Percentiles rank a stretch among this genome's conserved stretches.
phyloP scores from a whole-genome alignment of 2,113 vertebrate species.

The Phalacrocorax carbo region DNA sequence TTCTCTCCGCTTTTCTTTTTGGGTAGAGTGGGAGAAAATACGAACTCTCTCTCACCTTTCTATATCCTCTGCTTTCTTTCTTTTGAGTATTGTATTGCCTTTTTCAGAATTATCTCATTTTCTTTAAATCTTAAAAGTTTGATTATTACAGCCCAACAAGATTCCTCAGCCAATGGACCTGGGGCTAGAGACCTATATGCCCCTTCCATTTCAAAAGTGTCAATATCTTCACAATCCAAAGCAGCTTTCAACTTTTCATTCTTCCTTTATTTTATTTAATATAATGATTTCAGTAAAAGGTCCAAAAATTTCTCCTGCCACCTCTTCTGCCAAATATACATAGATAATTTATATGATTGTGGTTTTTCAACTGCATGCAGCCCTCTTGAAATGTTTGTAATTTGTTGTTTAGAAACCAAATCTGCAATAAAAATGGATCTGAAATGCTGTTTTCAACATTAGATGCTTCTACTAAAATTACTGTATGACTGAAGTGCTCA shows the following conservation, averaged over 20 bases:
- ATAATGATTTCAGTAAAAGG: not conserved
- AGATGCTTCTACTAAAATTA: not conserved
- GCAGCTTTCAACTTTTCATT: slow-evolving; percentile 51
- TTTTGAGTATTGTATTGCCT: slow-evolving; percentile 40
- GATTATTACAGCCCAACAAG: slow-evolving; percentile 60
- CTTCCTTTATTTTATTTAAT: slow-evolving; percentile 2
- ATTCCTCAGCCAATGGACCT: slow-evolving; percentile 20
- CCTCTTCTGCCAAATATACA: not conserved
- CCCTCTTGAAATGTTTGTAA: not conserved
- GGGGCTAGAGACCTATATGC: slow-evolving; percentile 23
- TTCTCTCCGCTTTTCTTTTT: slow-evolving; percentile 47
- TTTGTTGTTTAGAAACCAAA: not conserved
- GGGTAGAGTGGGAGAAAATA: slow-evolving; percentile 32
- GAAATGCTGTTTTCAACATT: not conserved
- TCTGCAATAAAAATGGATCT: not conserved
- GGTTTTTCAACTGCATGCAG: not conserved
- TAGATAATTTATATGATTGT: not conserved
- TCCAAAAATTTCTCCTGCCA: slow-evolving; percentile 2
- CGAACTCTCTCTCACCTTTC: slow-evolving; percentile 54
- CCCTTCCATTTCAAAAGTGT: slow-evolving; percentile 52
- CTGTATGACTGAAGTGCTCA: not conserved
- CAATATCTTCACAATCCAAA: slow-evolving; percentile 54
- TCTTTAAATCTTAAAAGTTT: slow-evolving; percentile 56
- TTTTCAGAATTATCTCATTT: slow-evolving; percentile 52
- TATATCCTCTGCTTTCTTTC: slow-evolving; percentile 41